These are phyloP conservation scores for Maniola jurtina DNA, from an alignment of 1,140 invertebrate genomes.

Conservation along the genomic window DNA sequence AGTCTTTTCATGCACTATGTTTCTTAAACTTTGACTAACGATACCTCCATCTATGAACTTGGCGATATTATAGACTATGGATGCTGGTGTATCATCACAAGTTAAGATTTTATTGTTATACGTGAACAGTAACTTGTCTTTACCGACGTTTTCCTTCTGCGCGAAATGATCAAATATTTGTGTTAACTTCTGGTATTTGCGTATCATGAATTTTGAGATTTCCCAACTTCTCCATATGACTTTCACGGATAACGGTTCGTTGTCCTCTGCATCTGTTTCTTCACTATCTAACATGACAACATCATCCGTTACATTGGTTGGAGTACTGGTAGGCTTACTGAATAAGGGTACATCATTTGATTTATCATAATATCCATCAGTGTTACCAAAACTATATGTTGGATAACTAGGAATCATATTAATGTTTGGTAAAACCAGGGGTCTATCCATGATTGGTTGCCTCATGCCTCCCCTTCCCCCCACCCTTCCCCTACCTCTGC, in stretches of 20 bases:
- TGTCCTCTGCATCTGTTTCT: slow-evolving; percentile 41
- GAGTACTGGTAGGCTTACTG: slow-evolving; percentile 11
- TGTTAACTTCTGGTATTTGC: slow-evolving; percentile 57
- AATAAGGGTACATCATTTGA: slow-evolving; percentile 48
- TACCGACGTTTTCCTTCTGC: slow-evolving; percentile 44
- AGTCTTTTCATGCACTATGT: slow-evolving; percentile 16
- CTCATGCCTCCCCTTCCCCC: no score
- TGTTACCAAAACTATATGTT: slow-evolving; percentile 55
- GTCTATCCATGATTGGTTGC: no score
- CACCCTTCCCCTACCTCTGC: no score
- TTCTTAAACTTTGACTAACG: slow-evolving; percentile 35
- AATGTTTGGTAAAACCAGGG: no score
- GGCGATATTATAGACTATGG: slow-evolving; percentile 56
- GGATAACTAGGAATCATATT: not conserved
- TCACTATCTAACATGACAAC: slow-evolving; percentile 32
- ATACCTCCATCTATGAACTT: slow-evolving; percentile 69
- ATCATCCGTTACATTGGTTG: not conserved
- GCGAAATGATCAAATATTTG: slow-evolving; percentile 57
- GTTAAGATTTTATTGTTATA: slow-evolving; percentile 57
- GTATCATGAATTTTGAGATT: slow-evolving; percentile 50
- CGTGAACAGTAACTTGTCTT: slow-evolving; percentile 51
- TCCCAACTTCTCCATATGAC: slow-evolving; percentile 59
- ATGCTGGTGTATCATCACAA: slow-evolving; percentile 54
- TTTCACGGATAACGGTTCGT: slow-evolving; percentile 64
- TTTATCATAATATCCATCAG: slow-evolving; percentile 54